phyloP scores from a whole-genome alignment of 92 coral and sea anemone species.

The Siderastrea radians region DNA sequence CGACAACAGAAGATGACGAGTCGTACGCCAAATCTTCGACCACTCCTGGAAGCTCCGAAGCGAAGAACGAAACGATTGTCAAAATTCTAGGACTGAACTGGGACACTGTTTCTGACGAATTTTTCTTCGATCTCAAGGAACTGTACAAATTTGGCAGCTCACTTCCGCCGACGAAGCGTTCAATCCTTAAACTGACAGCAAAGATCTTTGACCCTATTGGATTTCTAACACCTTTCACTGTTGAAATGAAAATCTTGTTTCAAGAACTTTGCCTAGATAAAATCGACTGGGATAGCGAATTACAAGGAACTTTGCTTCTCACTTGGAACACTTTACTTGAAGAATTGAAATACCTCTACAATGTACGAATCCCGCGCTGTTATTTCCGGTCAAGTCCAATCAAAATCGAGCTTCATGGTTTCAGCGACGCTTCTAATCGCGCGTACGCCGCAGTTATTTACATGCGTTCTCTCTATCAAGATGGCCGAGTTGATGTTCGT shows the following conservation, averaged over 20 bases:
- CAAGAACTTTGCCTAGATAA: conserved; percentile 74
- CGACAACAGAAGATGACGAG: conserved; percentile 49
- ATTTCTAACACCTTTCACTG: conserved; percentile 58
- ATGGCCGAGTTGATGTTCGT: conserved; percentile 39
- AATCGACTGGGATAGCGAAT: conserved; percentile 68
- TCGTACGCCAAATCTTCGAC: conserved; percentile 52
- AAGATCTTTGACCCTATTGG: too few species aligned
- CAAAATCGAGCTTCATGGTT: not conserved
- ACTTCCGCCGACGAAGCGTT: too few species aligned
- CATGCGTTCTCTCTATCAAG: conserved; percentile 36
- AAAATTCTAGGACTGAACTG: conserved; percentile 58
- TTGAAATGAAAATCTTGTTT: conserved; percentile 73
- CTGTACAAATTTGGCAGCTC: too few species aligned
- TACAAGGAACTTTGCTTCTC: conserved; percentile 48
- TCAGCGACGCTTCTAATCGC: conserved; percentile 5
- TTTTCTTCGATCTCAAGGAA: too few species aligned
- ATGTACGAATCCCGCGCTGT: conserved; percentile 7
- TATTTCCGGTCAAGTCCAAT: not conserved
- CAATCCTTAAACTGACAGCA: too few species aligned
- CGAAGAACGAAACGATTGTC: not conserved
- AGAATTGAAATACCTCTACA: not conserved
- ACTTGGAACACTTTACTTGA: conserved; percentile 42
- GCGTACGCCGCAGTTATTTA: conserved; percentile 49
- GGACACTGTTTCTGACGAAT: conserved; percentile 68
- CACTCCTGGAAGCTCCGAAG: conserved; percentile 33